These are phyloP conservation scores for Chaetura pelagica DNA, from an alignment of 2,113 vertebrate genomes.

Conservation along the genomic window DNA sequence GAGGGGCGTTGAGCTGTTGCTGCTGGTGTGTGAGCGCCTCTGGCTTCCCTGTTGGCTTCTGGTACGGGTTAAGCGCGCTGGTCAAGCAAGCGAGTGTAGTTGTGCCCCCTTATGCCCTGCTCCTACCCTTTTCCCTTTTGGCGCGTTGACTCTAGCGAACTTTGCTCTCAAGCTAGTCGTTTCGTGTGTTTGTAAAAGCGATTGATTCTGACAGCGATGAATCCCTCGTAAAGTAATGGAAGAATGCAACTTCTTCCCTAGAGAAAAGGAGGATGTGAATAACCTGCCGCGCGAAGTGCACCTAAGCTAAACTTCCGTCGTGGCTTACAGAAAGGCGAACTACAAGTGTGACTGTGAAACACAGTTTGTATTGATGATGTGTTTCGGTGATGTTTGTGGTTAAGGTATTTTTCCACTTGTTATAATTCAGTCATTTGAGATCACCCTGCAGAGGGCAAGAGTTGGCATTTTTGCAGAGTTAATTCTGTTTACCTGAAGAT, in stretches of 20 bases:
- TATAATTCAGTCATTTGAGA: not conserved
- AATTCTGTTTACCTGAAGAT: not conserved
- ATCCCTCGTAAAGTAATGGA: not conserved
- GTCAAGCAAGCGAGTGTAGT: rapidly evolving
- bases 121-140: not conserved
- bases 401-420: rapidly evolving
- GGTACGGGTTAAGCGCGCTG: no score
- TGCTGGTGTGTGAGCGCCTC: not conserved
- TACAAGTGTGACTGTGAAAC: not conserved
- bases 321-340: not conserved
- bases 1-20: not conserved
- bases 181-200: rapidly evolving
- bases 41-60: not conserved
- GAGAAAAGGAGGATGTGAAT: not conserved
- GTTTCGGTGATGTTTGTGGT: not conserved
- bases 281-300: rapidly evolving
- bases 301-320: not conserved
- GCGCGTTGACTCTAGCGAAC: rapidly evolving
- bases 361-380: not conserved
- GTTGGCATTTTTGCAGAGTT: not conserved
- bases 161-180: rapidly evolving
- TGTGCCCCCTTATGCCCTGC: not conserved
- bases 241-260: not conserved
- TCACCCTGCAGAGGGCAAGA: not conserved
- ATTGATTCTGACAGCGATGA: rapidly evolving